phyloP scores from a whole-genome alignment of 2,113 vertebrate species.

The Catharus bicknelli region DNA sequence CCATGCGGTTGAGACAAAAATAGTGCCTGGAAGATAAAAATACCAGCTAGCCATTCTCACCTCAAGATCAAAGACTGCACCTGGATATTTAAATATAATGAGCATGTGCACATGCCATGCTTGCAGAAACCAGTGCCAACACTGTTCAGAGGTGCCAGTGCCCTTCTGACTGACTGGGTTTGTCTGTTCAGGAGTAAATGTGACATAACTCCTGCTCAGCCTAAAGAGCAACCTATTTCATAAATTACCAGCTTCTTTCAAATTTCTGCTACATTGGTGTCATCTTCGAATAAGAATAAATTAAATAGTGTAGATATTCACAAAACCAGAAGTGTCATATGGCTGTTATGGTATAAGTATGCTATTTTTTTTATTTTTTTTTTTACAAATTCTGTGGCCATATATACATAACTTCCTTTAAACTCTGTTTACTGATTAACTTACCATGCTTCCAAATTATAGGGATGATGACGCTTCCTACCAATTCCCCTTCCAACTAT shows the following conservation, averaged over 20 bases:
- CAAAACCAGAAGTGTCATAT: not conserved
- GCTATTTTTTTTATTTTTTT: not conserved
- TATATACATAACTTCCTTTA: not conserved
- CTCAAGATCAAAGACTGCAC: constrained; percentile 13
- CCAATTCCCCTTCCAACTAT: not conserved
- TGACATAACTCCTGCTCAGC: not conserved
- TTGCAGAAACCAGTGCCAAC: not conserved
- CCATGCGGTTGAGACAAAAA: not conserved
- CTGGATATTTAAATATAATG: constrained; percentile 11
- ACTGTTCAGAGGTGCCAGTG: not conserved
- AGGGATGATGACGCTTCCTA: not conserved
- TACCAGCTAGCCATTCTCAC: not conserved
- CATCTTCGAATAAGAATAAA: not conserved
- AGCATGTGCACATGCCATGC: not conserved
- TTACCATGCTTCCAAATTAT: not conserved
- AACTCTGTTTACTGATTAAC: not conserved
- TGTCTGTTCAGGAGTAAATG: not conserved
- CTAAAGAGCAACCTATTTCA: not conserved
- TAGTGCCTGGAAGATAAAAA: constrained; percentile 27
- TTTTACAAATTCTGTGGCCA: not conserved
- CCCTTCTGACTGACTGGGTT: not conserved
- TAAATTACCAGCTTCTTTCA: not conserved
- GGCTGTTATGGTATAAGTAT: not conserved
- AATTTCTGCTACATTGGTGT: not conserved
- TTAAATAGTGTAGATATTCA: not conserved